Conservation (phyloP, 2,113 vertebrate species). For the Sapajus apella region DNA sequence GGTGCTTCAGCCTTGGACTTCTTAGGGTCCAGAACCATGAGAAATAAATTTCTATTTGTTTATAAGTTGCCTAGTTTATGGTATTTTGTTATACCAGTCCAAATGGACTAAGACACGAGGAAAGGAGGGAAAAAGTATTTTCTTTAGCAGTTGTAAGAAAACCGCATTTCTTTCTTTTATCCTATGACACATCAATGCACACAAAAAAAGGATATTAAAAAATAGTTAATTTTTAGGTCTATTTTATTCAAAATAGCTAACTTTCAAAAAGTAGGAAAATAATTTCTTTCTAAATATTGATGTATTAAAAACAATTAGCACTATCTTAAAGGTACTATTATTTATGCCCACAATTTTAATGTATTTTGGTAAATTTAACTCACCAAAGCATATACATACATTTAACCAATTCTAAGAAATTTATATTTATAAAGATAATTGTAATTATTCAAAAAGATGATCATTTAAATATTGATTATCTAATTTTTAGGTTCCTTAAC, state of each 20-base stretch:
- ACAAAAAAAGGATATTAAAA: neutral
- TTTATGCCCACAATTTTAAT: neutral
- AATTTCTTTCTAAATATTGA: neutral
- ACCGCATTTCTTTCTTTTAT: neutral
- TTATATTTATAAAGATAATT: neutral
- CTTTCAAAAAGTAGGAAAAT: neutral
- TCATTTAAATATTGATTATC: neutral
- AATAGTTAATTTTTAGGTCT: neutral
- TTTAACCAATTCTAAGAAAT: neutral
- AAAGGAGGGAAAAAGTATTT: neutral
- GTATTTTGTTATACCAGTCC: neutral
- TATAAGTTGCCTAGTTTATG: neutral
- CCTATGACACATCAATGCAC: neutral
- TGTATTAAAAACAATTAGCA: neutral
- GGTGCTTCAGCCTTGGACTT: neutral
- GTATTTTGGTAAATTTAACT: slow-evolving; percentile 13
- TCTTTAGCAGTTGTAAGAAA: neutral
- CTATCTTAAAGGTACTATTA: neutral
- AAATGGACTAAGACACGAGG: neutral
- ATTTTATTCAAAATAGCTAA: neutral
- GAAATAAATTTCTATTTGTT: neutral
- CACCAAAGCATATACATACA: neutral
- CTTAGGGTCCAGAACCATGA: neutral
- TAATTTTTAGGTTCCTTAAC: neutral
- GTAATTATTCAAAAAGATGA: neutral